A percentile compares a stretch with the other conserved stretches of the same genome.
Conservation (phyloP, 2,888 invertebrate species). For the Flabesymbios commensalis region DNA sequence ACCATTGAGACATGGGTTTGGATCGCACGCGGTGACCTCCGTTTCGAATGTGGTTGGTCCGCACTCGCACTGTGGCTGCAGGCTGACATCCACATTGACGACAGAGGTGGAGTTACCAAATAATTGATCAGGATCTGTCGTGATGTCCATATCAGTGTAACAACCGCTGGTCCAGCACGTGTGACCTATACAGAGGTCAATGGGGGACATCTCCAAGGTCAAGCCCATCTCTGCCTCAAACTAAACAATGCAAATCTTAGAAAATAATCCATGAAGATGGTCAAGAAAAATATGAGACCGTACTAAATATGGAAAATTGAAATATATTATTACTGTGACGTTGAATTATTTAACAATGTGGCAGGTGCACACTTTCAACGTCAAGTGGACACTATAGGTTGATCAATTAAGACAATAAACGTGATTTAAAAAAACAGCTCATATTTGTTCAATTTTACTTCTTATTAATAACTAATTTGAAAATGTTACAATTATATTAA, state of each 20-base stretch:
- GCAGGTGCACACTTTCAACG: too few relatives aligned
- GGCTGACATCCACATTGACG: conserved; percentile 86
- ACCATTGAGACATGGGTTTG: conserved; percentile 94
- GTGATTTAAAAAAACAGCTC: too few relatives aligned
- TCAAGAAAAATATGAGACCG: too few relatives aligned
- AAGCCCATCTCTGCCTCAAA: background rate
- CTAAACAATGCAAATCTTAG: background rate
- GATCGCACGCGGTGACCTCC: conserved; percentile 60
- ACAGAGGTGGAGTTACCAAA: conserved; percentile 96
- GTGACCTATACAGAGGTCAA: conserved; percentile 67
- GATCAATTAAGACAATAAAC: too few relatives aligned
- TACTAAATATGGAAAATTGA: too few relatives aligned
- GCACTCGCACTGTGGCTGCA: conserved; percentile 68
- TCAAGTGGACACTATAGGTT: too few relatives aligned
- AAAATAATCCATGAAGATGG: background rate
- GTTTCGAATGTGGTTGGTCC: background rate
- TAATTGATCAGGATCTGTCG: conserved; percentile 70
- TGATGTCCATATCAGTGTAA: conserved; percentile 79
- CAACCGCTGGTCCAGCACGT: conserved; percentile 69
- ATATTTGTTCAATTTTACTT: too few relatives aligned
- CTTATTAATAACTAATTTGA: too few relatives aligned
- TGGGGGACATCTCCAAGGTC: conserved; percentile 87
- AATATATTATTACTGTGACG: too few relatives aligned
- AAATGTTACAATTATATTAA: too few relatives aligned
- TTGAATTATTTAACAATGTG: too few relatives aligned